Evolutionary conservation across 2,797 vertebrate species (phyloP).

Genomic region (Pseudochromis fuscus): DNA sequence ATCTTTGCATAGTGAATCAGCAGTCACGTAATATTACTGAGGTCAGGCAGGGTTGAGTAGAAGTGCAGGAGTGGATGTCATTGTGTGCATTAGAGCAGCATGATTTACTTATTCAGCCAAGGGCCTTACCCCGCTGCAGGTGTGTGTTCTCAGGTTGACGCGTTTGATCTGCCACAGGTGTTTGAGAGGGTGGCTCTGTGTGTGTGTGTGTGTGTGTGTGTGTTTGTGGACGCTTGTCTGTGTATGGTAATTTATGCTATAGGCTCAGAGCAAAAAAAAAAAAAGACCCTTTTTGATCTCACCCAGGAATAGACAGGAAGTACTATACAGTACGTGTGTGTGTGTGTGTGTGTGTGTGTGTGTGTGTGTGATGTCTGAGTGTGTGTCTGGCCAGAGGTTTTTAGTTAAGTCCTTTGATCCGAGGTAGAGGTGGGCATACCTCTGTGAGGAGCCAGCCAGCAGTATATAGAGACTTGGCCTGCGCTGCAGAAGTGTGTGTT

Average conservation of each 20-base stretch:
- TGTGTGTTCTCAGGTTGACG: constrained; percentile 67
- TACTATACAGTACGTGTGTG: constrained; percentile 32
- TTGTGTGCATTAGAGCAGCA: constrained; percentile 49
- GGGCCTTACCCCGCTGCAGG: constrained; percentile 65
- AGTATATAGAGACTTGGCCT: constrained; percentile 69
- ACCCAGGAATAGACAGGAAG: constrained; percentile 58
- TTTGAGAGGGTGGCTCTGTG: constrained; percentile 43
- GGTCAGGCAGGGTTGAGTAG: constrained; percentile 44
- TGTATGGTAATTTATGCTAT: constrained; percentile 67
- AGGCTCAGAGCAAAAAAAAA: constrained; percentile 62
- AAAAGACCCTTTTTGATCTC: constrained; percentile 72
- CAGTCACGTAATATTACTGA: constrained; percentile 44
- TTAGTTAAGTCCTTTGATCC: constrained; percentile 77
- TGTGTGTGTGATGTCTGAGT: constrained; percentile 28
- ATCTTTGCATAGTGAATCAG: constrained; percentile 65
- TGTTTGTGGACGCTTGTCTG: constrained; percentile 32
- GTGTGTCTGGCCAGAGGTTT: constrained; percentile 69
- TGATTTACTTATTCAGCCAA: constrained; percentile 65
- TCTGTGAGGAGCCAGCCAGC: constrained; percentile 62
- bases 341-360: constrained; percentile 31
- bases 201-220: constrained; percentile 24
- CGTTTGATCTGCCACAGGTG: constrained; percentile 77
- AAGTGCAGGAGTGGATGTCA: constrained; percentile 22
- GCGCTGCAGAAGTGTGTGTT: constrained; percentile 42
- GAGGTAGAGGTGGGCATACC: constrained; percentile 65